Conservation (phyloP, 2,113 vertebrate species). For the Notarius quadriscutis region DNA sequence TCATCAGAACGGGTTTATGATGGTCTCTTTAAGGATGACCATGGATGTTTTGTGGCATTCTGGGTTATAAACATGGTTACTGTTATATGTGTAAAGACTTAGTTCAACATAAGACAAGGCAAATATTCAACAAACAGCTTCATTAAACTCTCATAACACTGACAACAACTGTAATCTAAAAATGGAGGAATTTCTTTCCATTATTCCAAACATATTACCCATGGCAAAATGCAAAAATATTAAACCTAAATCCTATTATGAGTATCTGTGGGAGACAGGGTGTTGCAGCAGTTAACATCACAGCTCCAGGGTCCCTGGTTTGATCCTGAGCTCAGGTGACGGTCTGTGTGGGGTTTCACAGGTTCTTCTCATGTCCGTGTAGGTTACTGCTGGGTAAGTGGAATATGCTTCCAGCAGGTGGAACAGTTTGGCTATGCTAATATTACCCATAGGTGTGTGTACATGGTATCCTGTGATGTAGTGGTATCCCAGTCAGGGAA, state of each 20-base stretch:
- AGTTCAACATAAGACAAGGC: not conserved
- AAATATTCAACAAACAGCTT: constrained; percentile 4
- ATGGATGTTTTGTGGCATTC: not conserved
- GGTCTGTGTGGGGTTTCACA: not conserved
- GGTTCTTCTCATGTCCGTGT: not conserved
- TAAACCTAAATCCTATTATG: not conserved
- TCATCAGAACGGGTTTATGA: not conserved
- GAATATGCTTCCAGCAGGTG: not conserved
- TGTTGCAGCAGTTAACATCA: not conserved
- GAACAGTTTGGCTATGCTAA: not conserved
- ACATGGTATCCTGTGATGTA: not conserved
- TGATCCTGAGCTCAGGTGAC: not conserved
- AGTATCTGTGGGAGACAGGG: not conserved
- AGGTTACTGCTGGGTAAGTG: not conserved
- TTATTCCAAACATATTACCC: not conserved
- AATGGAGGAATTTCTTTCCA: not conserved
- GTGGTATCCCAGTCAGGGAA: not conserved
- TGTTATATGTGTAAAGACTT: not conserved
- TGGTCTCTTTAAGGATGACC: not conserved
- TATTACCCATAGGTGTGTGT: not conserved
- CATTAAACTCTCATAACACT: not conserved
- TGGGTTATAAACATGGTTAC: not conserved
- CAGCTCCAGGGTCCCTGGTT: not conserved
- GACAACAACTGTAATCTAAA: not conserved
- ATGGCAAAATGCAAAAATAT: not conserved